Conservation (phyloP, 1,140 invertebrate genomes). For the Pseudomyrmex gracilis region DNA sequence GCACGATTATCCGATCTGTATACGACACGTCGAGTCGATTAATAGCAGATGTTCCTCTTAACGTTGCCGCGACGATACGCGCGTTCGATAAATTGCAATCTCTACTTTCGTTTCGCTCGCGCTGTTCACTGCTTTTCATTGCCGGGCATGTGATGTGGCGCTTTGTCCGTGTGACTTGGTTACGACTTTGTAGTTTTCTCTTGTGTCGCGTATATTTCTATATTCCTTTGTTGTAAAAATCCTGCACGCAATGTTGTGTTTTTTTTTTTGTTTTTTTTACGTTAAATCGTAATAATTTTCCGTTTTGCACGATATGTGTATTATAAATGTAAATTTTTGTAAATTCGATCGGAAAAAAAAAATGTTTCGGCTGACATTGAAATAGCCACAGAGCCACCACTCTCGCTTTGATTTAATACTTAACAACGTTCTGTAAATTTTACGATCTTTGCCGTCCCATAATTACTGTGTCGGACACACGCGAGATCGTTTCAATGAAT, state of each 20-base stretch:
- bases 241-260: not conserved
- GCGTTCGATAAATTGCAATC: constrained; percentile 28
- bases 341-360: too few species aligned
- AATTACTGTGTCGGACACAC: not conserved
- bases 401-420: too few species aligned
- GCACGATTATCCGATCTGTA: constrained; percentile 5
- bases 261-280: too few species aligned
- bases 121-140: not conserved
- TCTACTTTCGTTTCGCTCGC: not conserved
- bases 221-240: not conserved
- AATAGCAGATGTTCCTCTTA: constrained; percentile 13
- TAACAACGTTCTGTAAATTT: not conserved
- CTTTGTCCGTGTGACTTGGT: not conserved
- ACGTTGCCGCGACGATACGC: not conserved
- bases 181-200: constrained; percentile 1
- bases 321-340: too few species aligned
- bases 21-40: not conserved
- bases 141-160: not conserved
- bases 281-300: not conserved
- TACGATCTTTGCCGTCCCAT: not conserved
- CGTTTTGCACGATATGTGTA: too few species aligned
- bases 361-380: too few species aligned
- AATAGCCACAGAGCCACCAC: too few species aligned
- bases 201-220: not conserved
- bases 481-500: not conserved